Base-by-base conservation (phyloP, 2,113 vertebrate genomes). In the Microtus ochrogaster region DNA sequence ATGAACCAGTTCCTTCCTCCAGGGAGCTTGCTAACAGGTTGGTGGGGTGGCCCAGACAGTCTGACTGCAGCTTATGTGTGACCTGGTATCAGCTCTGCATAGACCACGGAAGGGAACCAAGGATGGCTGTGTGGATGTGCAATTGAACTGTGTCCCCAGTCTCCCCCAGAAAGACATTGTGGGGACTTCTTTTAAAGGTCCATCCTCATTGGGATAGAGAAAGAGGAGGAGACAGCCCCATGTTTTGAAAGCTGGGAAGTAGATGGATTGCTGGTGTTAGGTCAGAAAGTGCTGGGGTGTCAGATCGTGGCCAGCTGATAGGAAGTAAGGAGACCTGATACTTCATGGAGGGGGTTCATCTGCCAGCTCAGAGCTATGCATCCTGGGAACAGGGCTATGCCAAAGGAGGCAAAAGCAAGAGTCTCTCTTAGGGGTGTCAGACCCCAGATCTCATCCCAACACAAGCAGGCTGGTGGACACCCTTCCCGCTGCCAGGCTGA, bases 281-380 rank as follows among this genome's bases (percentile, higher is more conserved):
- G 26, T 2, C 0, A 0, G 11, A 41, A 58, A 91, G n/a, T 3
- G 3, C 3, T 9, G 17, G 22, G 41, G n/a, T 5, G 10, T 36
- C 9, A 0, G 30, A 49, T 14, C 41, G 30, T 36, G 11, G 16
- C 4, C 13, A 11, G 44, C 30, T 17, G 5, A 14, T 2, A 8
- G 21, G 41, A 41, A 22, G 36, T 2, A 2, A 10, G 65, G 22
- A 47, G 55, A 3, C 72, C 16, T 7, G 12, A 49, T 0, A 0
- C 0, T 2, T 5, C 4, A 82, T 30, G 17, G 5, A 52, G 73
- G 65, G 19, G 4, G 26, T 68, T 11, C 39, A 49, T 11, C 26
- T 1, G 1, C 30, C 36, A 41, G 73, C 21, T 49, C 12, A 3
- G 11, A 26, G 13, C 17, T 61, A 19, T 3, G 21, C 26, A 28